These are phyloP conservation scores for Glareola pratincola DNA, from an alignment of 2,113 vertebrate species.

Conservation along the genomic window DNA sequence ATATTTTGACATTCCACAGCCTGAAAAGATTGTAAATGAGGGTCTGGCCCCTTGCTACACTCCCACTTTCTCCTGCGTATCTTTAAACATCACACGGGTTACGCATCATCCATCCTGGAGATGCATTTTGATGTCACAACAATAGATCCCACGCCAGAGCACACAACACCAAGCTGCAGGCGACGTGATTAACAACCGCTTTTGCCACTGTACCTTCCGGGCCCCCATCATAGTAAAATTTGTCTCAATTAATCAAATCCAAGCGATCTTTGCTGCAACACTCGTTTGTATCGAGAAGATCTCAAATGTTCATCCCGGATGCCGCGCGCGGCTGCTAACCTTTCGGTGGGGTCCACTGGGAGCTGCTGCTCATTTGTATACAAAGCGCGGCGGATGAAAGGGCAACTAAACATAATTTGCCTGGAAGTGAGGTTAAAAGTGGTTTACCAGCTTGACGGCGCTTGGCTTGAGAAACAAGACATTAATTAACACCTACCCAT, in stretches of 20 bases:
- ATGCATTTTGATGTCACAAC: conserved; percentile 52
- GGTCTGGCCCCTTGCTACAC: conserved; percentile 12
- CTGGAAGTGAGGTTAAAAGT: conserved; percentile 41
- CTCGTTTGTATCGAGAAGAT: not conserved
- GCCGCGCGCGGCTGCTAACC: conserved; percentile 56
- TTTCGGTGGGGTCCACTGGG: conserved; percentile 60
- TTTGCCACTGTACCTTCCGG: not conserved
- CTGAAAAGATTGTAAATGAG: conserved; percentile 66
- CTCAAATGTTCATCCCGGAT: conserved; percentile 45
- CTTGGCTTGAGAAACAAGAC: conserved; percentile 41
- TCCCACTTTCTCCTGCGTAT: not conserved
- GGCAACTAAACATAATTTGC: conserved; percentile 57
- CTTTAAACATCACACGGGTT: conserved; percentile 32
- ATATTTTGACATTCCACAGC: conserved; percentile 62
- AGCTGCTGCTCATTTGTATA: conserved; percentile 56
- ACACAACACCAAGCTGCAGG: not conserved
- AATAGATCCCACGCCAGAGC: not conserved
- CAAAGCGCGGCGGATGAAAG: conserved; percentile 6
- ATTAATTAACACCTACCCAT: conserved; percentile 52
- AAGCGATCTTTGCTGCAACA: conserved; percentile 18
- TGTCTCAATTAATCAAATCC: conserved; percentile 68
- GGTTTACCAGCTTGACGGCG: conserved; percentile 27
- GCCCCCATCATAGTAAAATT: conserved; percentile 32
- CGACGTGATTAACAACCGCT: conserved; percentile 34
- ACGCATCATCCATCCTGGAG: conserved; percentile 43